Evolutionary conservation across 2,888 invertebrate genomes (phyloP).

Genomic region (Neoscelio sp.): DNA sequence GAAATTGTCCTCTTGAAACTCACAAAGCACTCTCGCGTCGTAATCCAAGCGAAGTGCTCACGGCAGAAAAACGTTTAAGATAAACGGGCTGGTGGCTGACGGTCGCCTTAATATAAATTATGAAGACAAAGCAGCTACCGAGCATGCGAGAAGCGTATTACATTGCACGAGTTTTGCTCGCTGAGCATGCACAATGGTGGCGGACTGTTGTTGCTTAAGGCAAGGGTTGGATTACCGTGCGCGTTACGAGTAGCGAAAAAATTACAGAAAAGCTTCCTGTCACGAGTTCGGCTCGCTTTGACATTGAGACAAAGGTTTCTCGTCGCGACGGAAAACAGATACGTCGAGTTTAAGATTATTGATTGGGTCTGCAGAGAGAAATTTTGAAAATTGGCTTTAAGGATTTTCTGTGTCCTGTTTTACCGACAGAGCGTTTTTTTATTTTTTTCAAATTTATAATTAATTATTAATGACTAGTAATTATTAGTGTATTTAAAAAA

Average conservation of each 20-base stretch:
- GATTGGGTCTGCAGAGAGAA: too few relatives aligned
- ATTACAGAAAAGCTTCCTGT: slow-evolving; percentile 70
- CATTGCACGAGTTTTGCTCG: slow-evolving; percentile 78
- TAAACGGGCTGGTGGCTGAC: slow-evolving; percentile 70
- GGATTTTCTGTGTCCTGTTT: too few relatives aligned
- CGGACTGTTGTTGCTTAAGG: slow-evolving; percentile 75
- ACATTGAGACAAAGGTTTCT: slow-evolving; percentile 34
- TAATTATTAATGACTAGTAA: too few relatives aligned
- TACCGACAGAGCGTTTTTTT: too few relatives aligned
- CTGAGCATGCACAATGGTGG: slow-evolving; percentile 77
- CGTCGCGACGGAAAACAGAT: slow-evolving; percentile 2
- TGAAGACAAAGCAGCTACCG: slow-evolving; percentile 77
- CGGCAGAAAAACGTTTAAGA: slow-evolving; percentile 72
- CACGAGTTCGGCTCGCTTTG: slow-evolving; percentile 41
- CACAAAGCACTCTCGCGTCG: neutral
- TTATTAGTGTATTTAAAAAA: too few relatives aligned
- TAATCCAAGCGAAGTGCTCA: slow-evolving; percentile 69
- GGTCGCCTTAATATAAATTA: slow-evolving; percentile 80
- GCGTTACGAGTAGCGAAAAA: slow-evolving; percentile 65
- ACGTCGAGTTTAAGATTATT: too few relatives aligned
- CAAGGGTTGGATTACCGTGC: slow-evolving; percentile 72
- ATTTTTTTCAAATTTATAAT: too few relatives aligned
- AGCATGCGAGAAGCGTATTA: slow-evolving; percentile 78
- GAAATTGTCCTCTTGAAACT: neutral
- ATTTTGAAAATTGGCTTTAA: too few relatives aligned